A percentile compares a stretch with the other conserved stretches of the same genome.
These are phyloP conservation scores for Brotula barbata DNA, from an alignment of 2,797 vertebrate genomes.

Conservation along the genomic window DNA sequence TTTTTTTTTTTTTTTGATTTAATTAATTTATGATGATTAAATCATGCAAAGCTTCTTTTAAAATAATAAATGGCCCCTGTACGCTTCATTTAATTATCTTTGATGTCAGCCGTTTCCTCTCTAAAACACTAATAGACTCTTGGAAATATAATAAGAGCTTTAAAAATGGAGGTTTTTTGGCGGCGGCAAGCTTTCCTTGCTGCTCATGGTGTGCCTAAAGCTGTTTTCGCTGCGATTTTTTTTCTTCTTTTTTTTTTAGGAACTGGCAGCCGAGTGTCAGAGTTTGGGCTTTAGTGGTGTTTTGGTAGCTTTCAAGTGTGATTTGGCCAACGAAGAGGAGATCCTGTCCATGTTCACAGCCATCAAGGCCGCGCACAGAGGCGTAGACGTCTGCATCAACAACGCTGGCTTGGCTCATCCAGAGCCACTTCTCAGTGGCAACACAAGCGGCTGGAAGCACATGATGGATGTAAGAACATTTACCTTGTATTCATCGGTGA, in stretches of 20 bases:
- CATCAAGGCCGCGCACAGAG: slow-evolving; percentile 82
- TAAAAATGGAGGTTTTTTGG: no score
- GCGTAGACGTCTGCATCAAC: slow-evolving; percentile 91
- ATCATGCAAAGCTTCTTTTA: no score
- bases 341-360: slow-evolving; percentile 88
- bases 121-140: no score
- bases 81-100: no score
- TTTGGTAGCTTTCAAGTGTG: slow-evolving; percentile 87
- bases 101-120: no score
- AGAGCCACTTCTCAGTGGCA: slow-evolving; percentile 81
- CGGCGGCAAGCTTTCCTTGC: no score
- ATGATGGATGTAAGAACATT: slow-evolving; percentile 89
- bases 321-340: slow-evolving; percentile 86
- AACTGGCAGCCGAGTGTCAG: slow-evolving; percentile 84
- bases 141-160: no score
- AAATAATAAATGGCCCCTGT: no score
- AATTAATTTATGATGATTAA: no score
- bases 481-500: no score
- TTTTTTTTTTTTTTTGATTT: no score
- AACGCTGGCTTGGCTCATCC: slow-evolving; percentile 85
- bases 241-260: slow-evolving; percentile 64
- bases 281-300: slow-evolving; percentile 80
- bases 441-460: slow-evolving; percentile 83
- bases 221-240: not conserved
- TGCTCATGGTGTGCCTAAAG: no score